Base-by-base conservation (phyloP, 2,888 invertebrate species). In the Pandemis corylana region DNA sequence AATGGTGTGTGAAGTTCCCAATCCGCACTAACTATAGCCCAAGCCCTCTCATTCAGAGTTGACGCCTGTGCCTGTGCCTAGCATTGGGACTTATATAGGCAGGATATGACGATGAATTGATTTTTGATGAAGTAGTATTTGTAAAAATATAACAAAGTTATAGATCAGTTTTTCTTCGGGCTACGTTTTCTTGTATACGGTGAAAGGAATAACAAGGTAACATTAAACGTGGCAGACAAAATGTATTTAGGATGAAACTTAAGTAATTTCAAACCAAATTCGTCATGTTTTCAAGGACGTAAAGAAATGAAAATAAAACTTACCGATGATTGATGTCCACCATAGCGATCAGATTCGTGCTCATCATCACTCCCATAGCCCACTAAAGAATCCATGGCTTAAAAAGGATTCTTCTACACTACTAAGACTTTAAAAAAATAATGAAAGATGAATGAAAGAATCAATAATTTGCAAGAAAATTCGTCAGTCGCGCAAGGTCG, bases 281-380 rank as follows among this genome's bases (percentile, higher is more conserved):
- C 28, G 36, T 49, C 12, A 66, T 44, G 49, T 66, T 66, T 61
- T 80, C 86, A 87, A 88, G 85, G 85, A 82, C 84, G 64, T 72
- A 46, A 65, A 64, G 65, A 62, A 46, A 63, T 61, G 65, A 62
- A 66, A 74, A 59, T 6, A 63, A 78, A 80, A 88, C 92, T 91
- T 84, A 94, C 94, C 90, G 89, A 86, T 77, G 85, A 70, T 63
- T 86, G 87, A 76, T 85, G 87, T 77, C 82, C 80, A 77, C 87
- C 88, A 77, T 85, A 88, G 51, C 91, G 90, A 80, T 94, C 90
- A 78, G 85, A 84, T 78, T 96, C 96, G 82, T 95, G 95, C 77
- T 97, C 97, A 82, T 97, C 97, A 83, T 97, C 97, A 89, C 97
- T 97, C 78, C 96, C 96, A 86, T 97, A 97, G 85, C 96, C 96